Percentiles rank a stretch among this genome's conserved stretches.
These are phyloP conservation scores for Sphyrna mokarran DNA, from an alignment of 2,113 vertebrate species.

Conservation along the genomic window DNA sequence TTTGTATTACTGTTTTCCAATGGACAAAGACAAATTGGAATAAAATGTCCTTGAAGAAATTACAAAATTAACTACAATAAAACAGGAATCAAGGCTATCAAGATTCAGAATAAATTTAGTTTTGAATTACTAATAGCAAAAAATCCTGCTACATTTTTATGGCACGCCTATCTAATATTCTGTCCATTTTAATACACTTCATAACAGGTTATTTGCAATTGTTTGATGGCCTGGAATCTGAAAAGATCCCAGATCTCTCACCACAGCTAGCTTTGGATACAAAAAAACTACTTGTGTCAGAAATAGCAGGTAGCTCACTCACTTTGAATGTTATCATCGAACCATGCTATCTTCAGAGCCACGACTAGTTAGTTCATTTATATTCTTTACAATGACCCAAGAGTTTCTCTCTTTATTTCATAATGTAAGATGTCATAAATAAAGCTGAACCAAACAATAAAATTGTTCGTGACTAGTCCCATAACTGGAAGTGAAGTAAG, in stretches of 20 bases:
- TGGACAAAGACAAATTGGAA: constrained; percentile 29
- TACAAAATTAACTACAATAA: constrained; percentile 32
- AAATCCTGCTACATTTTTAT: constrained; percentile 31
- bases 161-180: constrained; percentile 31
- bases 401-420: not conserved
- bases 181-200: constrained; percentile 10
- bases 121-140: constrained; percentile 34
- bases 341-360: constrained; percentile 15
- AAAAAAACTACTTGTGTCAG: constrained; percentile 30
- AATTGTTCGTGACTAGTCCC: not conserved
- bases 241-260: constrained; percentile 2
- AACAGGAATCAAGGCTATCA: constrained; percentile 32
- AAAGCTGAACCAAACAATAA: constrained; percentile 10
- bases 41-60: constrained; percentile 36
- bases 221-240: constrained; percentile 1
- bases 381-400: not conserved
- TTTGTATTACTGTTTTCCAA: not conserved
- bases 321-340: not conserved
- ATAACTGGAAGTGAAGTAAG: not conserved
- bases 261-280: constrained; percentile 3
- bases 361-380: not conserved
- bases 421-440: not conserved
- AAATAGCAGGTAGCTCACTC: constrained; percentile 29
- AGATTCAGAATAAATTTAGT: constrained; percentile 21
- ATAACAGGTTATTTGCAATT: constrained; percentile 9